These are phyloP conservation scores for Grapholita molesta DNA, from an alignment of 1,140 invertebrate genomes.

Conservation along the genomic window DNA sequence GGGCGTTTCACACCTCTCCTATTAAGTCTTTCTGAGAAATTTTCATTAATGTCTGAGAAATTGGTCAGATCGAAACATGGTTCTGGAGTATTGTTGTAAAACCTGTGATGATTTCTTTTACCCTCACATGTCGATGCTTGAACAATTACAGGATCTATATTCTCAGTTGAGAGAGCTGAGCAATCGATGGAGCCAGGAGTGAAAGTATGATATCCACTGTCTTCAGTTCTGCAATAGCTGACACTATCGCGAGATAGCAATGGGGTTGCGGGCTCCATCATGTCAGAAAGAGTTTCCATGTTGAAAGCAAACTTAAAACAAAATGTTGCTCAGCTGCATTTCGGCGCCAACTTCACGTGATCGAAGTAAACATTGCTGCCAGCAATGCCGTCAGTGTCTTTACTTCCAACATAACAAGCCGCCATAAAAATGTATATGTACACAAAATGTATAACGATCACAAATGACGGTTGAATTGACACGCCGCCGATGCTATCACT, in stretches of 20 bases:
- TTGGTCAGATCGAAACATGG: conserved; percentile 30
- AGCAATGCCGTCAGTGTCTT: background rate
- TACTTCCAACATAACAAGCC: background rate
- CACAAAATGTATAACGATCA: background rate
- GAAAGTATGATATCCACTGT: conserved; percentile 67
- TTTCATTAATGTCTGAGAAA: conserved; percentile 29
- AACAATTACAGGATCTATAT: conserved; percentile 29
- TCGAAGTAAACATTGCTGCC: conserved; percentile 4
- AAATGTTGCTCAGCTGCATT: background rate
- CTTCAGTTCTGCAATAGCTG: conserved; percentile 53
- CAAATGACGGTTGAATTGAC: background rate
- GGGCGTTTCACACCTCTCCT: conserved; percentile 53
- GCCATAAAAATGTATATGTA: background rate
- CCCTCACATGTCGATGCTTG: conserved; percentile 28
- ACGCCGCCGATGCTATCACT: background rate
- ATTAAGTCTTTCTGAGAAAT: conserved; percentile 34
- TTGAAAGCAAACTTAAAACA: conserved; percentile 17
- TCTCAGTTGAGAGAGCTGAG: conserved; percentile 51
- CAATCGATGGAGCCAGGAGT: conserved; percentile 59
- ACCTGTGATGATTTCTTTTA: conserved; percentile 39
- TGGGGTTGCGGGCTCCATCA: conserved; percentile 46
- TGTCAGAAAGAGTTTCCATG: conserved; percentile 49
- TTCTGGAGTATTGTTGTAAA: conserved; percentile 35
- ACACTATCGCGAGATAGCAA: conserved; percentile 40
- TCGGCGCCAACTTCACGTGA: conserved; percentile 13